Evolutionary conservation across 2,888 invertebrate species (phyloP), one percentile per base, ranked within the genome.

Genomic region (Branchinecta sandiegonensis): DNA sequence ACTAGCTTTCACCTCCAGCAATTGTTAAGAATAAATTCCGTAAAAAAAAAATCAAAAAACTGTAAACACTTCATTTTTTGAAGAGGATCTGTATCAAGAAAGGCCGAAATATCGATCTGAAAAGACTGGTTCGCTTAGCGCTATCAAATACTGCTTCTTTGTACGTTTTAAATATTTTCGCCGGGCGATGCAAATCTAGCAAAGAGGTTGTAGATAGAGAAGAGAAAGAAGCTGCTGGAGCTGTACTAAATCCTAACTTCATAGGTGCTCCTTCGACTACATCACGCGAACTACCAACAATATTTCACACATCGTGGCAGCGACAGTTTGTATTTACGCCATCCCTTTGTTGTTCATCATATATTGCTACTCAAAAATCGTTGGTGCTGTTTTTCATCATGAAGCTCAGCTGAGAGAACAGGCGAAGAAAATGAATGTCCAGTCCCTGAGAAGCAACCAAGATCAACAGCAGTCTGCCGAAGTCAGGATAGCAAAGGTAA

Each of bases 301-400:
- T 9, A 56, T 56, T 14, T 56, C 56, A 8, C 56, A 56, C 17
- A 56, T 56, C 9, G 56, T 56, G 10, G 17, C n/a, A 14, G 56
- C 56, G n/a, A 56, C 56, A 9, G 56, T 56, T 9, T n/a, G n/a
- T 8, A 56, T 56, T 56, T 56, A 56, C 17, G n/a, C 17, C 17
- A 56, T 56, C 17, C 56, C 56, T 8, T 56, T 56, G 10, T 9
- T 56, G 56, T 17, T 56, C 56, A 56, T 56, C n/a, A 56, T 56
- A 56, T 17, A 56, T 56, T 56, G 56, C n/a, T 56, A 56, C 17
- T 56, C 56, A 56, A 56, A 9, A 56, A 94, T 94, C 76, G 86
- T 90, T 73, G 85, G 86, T 82, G 77, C 74, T 47, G 74, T 76
- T 75, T 70, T 72, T 47, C 56, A 71, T n/a, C 73, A 73, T 66